Evolutionary conservation across 2,888 invertebrate genomes (phyloP), one percentile per base, ranked within the genome.

Genomic region (Hirtodrosophila alboralis): DNA sequence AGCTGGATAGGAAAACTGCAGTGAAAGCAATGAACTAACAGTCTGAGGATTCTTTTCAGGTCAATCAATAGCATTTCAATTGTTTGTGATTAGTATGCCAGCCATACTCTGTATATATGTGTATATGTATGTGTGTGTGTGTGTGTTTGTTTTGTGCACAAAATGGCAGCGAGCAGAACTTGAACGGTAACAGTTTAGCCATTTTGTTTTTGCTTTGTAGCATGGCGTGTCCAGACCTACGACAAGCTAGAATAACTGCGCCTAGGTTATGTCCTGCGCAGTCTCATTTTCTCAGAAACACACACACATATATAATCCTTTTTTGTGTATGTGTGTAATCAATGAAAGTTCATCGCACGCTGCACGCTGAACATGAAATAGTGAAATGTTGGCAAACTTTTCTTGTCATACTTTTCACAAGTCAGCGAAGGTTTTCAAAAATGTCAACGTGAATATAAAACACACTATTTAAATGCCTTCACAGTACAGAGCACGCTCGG

Each of bases 21-120:
- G 37, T 14, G 21, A 12, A 27, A 49, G 37, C 37, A 47, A 43
- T 51, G 44, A 14, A 30, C 18, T 13, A 30, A 26, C 13, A 18
- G 10, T 36, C 13, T 37, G 16, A 45, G 45, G 40, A 62, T 61
- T 47, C 67, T 81, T 88, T 88, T 77, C 80, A 88, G 87, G 87
- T 88, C 87, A 88, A 88, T 88, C 87, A 84, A 88, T 88, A 88
- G 72, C 58, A 59, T 64, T 74, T 75, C 67, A 75, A 69, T 68
- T 66, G 56, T 43, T 66, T 72, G 69, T 62, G 69, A 84, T 71
- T 83, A 68, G 54, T 68, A 53, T 75, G 76, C 60, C 67, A 63
- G 51, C 48, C 44, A 59, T 18, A 34, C 0, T 45, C 8, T 34
- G 3, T 33, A 14, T 27, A 23, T 36, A 5, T 27, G 18, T 36